Conservation (phyloP, 2,113 vertebrate species). For the Puffinus mauretanicus region DNA sequence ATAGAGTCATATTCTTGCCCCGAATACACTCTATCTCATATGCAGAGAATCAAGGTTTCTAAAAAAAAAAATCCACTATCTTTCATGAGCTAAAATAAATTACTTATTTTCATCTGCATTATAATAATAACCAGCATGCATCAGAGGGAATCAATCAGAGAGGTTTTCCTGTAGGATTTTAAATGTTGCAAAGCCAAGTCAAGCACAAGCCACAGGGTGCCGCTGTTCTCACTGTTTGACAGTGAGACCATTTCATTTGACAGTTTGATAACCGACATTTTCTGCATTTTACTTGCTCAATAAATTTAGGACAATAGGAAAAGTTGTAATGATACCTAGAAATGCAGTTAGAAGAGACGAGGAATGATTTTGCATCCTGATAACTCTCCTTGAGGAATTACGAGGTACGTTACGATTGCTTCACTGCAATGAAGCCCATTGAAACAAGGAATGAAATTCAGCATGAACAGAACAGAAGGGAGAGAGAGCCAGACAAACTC, state of each 20-base stretch:
- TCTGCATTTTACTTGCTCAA: not conserved
- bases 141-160: too few relatives aligned
- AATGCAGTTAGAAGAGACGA: not conserved
- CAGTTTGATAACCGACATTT: not conserved
- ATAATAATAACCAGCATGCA: not conserved
- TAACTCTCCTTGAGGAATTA: not conserved
- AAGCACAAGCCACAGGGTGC: not conserved
- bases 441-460: not conserved
- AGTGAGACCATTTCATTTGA: too few relatives aligned
- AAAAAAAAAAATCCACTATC: not conserved
- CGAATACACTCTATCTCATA: not conserved
- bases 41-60: not conserved
- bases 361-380: not conserved
- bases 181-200: not conserved
- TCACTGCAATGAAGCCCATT: not conserved
- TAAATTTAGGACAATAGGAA: not conserved
- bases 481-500: not conserved
- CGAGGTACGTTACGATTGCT: accelerated
- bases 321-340: not conserved
- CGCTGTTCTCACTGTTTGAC: not conserved
- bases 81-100: not conserved
- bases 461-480: not conserved
- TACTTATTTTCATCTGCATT: not conserved
- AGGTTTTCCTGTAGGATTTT: not conserved
- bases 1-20: not conserved